phyloP scores from a whole-genome alignment of 1,140 invertebrate genomes.

The Chionoecetes opilio region DNA sequence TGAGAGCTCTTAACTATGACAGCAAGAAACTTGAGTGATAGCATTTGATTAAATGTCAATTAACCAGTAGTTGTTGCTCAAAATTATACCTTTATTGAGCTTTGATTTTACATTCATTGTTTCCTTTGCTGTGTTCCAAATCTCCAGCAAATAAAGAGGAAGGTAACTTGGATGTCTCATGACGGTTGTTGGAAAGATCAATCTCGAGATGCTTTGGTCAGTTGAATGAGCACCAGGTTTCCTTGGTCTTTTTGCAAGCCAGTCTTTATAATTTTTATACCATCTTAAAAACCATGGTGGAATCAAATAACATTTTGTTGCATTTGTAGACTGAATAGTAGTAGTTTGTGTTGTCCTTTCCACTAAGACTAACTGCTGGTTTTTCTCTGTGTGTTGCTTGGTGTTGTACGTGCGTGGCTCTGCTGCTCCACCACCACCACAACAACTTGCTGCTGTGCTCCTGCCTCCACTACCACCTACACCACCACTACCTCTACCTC shows the following conservation, averaged over 20 bases:
- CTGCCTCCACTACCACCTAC: constrained; percentile 54
- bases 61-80: not conserved
- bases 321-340: constrained; percentile 69
- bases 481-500: constrained; percentile 20
- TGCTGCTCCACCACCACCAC: constrained; percentile 71
- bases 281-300: constrained; percentile 73
- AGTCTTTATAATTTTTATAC: constrained; percentile 40
- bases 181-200: not conserved
- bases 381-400: constrained; percentile 78
- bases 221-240: not conserved
- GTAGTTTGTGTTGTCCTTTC: constrained; percentile 69
- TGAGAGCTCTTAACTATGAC: constrained; percentile 24
- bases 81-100: not conserved
- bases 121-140: constrained; percentile 56
- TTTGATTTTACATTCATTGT: constrained; percentile 6
- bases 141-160: constrained; percentile 45
- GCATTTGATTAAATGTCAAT: not conserved
- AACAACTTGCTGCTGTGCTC: constrained; percentile 60
- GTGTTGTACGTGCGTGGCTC: constrained; percentile 78
- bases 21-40: constrained; percentile 33
- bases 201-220: not conserved
- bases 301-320: constrained; percentile 67
- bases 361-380: constrained; percentile 75
- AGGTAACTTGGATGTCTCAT: constrained; percentile 48
- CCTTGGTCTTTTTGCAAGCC: constrained; percentile 51